Evolutionary conservation across 2,113 vertebrate genomes (phyloP).

Genomic region (Cisticola juncidis): DNA sequence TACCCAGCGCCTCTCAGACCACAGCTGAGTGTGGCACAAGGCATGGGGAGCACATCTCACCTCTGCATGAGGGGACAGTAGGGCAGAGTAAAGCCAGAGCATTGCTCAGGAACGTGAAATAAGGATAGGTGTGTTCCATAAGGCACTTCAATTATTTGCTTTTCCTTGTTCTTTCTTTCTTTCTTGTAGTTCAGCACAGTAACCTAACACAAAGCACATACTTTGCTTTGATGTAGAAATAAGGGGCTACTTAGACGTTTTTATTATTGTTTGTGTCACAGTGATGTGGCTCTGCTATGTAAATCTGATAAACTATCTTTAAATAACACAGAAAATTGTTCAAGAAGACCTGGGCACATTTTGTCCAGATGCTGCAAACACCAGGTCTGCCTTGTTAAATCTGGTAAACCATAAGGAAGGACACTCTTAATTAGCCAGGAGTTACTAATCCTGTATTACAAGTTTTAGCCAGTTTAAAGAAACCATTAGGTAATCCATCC

Average conservation of each 20-base stretch:
- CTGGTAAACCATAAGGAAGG: conserved; percentile 38
- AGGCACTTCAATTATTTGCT: background rate
- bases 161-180: background rate
- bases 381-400: conserved; percentile 20
- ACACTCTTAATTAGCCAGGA: conserved; percentile 41
- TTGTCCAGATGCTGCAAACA: conserved; percentile 3
- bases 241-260: background rate
- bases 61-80: background rate
- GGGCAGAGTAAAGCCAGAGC: background rate
- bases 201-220: background rate
- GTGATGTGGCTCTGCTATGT: background rate
- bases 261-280: background rate
- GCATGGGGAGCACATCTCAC: fast-evolving
- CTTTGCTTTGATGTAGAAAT: background rate
- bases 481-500: conserved; percentile 69
- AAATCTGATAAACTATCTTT: background rate
- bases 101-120: background rate
- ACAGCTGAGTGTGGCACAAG: fast-evolving
- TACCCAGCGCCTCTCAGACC: fast-evolving
- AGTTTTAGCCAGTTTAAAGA: conserved; percentile 62
- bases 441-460: conserved; percentile 58
- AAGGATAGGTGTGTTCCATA: background rate
- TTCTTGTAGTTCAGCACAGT: background rate
- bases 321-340: background rate
- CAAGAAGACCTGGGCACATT: background rate